Percentiles rank a stretch among this genome's conserved stretches.
Evolutionary conservation across 1,140 invertebrate species (phyloP).

Genomic region (Monomorium pharaonis): DNA sequence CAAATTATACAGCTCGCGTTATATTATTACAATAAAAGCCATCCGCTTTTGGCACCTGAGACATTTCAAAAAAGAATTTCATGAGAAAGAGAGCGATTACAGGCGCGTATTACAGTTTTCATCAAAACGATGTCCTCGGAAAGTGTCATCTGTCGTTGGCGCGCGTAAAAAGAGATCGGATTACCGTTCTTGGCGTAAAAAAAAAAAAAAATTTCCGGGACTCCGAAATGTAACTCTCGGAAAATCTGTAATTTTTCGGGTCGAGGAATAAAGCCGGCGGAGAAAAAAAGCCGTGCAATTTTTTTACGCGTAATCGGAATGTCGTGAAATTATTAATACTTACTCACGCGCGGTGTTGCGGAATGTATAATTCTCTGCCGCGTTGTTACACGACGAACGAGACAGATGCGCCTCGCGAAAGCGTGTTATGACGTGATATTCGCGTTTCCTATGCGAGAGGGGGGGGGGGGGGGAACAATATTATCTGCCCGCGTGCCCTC

Average conservation of each 20-base stretch:
- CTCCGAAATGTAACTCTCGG: not conserved
- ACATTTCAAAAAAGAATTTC: not conserved
- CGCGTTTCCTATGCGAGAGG: not conserved
- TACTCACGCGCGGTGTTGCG: not conserved
- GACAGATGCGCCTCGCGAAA: not conserved
- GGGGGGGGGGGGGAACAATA: no score
- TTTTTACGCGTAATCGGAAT: not conserved
- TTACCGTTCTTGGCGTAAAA: not conserved
- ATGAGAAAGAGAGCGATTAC: not conserved
- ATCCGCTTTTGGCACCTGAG: not conserved
- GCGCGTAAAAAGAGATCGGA: not conserved
- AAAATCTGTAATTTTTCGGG: not conserved
- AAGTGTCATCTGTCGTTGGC: not conserved
- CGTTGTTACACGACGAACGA: not conserved
- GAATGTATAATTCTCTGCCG: conserved; percentile 16
- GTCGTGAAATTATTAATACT: conserved; percentile 26
- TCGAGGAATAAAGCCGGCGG: not conserved
- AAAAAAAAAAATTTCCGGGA: no score
- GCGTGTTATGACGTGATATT: conserved; percentile 18
- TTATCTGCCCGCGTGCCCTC: conserved; percentile 5
- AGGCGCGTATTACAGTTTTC: not conserved
- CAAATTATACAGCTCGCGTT: not conserved
- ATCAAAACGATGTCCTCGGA: not conserved
- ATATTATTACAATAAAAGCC: conserved; percentile 10
- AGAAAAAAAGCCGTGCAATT: no score